Base-by-base conservation (phyloP, 1,140 invertebrate species). In the Brachionus angularis region DNA sequence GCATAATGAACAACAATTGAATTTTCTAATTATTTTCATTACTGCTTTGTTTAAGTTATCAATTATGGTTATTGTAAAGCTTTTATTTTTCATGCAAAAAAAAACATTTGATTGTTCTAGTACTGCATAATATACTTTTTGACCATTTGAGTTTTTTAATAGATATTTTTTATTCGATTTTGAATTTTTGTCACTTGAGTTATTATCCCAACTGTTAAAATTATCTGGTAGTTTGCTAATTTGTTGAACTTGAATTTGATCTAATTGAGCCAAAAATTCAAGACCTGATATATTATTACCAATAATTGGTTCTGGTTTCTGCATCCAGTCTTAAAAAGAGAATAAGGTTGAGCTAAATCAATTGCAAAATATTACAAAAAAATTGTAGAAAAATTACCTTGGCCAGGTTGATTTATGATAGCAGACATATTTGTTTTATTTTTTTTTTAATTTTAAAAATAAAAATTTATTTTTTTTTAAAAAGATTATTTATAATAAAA, bases 81-180 rank as follows among this genome's bases (percentile, higher is more conserved):
- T 12, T 29, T 29, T 27, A 14, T 10, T 52, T 52, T 52, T 29
- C 25, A 31, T n/a, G 52, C 31, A 16, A 33, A 55, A 36, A 18
- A 55, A 21, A 34, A 4, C 14, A 12, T 36, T 34, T 14, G 29
- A 33, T 5, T 1, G 27, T 29, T 55, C 52, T 2, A 33, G 27
- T 21, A 55, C 29, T 5, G 52, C 52, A 34, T 33, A 55, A 33
- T 1, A 55, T n/a, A 55, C 34, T 16, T 33, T 2, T 4, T 55
- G 52, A 21, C 52, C 52, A 55, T 33, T 55, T 18, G 52, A 55
- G 18, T 55, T 55, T 34, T 55, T 55, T 34, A 55, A 33, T 16
- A 33, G 7, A 8, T 55, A 55, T 55, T 31, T 31, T 55, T 55
- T 55, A 52, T 8, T 27, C 4, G 4, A 23, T 49, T 21, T 49